These are phyloP conservation scores for Morone saxatilis DNA, from an alignment of 2,113 vertebrate genomes.

Conservation along the genomic window DNA sequence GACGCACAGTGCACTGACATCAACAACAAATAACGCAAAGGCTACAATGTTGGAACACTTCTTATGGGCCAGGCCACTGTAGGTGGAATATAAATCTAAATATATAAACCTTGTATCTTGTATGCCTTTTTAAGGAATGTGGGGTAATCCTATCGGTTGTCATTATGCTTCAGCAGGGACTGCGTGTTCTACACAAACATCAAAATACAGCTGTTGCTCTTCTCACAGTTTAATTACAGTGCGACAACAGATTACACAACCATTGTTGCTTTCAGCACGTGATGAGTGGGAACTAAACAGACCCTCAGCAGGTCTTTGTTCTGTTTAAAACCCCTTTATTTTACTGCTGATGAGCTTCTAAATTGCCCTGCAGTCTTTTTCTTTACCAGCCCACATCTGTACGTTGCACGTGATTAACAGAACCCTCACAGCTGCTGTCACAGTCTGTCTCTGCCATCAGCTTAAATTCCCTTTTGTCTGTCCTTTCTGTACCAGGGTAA, in stretches of 20 bases:
- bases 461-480: constrained; percentile 5
- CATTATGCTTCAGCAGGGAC: not conserved
- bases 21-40: not conserved
- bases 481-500: constrained; percentile 83
- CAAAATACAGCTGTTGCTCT: constrained; percentile 35
- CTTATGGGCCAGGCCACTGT: no score
- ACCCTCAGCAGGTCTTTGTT: constrained; percentile 20
- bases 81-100: no score
- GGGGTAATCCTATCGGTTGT: not conserved
- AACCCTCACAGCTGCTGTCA: not conserved
- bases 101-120: no score
- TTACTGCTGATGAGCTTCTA: constrained; percentile 29
- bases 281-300: constrained; percentile 17
- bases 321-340: constrained; percentile 16
- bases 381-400: constrained; percentile 16
- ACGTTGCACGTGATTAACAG: not conserved
- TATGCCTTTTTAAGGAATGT: no score
- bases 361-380: not conserved
- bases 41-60: not conserved
- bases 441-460: not conserved
- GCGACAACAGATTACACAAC: constrained; percentile 4
- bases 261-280: constrained; percentile 37
- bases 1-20: not conserved
- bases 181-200: not conserved
- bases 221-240: constrained; percentile 37